Conservation (phyloP, 2,888 invertebrate genomes). For the Drosophila bunnanda region DNA sequence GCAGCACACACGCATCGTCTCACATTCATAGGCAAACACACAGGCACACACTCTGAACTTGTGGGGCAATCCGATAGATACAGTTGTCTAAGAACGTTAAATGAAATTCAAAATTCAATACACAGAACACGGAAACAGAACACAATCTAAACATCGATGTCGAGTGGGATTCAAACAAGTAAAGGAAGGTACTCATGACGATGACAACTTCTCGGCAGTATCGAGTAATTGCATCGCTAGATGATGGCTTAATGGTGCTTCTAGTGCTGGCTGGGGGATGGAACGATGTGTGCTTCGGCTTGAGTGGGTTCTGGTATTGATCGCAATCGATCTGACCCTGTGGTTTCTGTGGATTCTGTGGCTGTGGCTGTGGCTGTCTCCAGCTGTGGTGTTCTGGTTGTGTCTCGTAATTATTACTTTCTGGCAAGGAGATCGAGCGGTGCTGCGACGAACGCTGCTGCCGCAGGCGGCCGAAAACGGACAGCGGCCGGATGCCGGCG, state of each 20-base stretch:
- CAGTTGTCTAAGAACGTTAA: slow-evolving; percentile 7
- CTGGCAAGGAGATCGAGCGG: slow-evolving; percentile 93
- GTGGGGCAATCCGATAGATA: slow-evolving; percentile 9
- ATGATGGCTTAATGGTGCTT: slow-evolving; percentile 11
- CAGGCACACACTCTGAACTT: slow-evolving; percentile 20
- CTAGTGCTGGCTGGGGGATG: slow-evolving; percentile 51
- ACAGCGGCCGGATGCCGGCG: slow-evolving; percentile 92
- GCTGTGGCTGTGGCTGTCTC: slow-evolving; percentile 35
- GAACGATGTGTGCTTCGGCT: slow-evolving; percentile 34
- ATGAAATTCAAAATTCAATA: slow-evolving; percentile 22
- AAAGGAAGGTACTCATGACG: slow-evolving; percentile 63
- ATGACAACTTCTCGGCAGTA: neutral
- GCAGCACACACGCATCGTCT: neutral
- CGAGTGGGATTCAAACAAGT: slow-evolving; percentile 70
- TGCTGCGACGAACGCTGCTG: slow-evolving; percentile 90
- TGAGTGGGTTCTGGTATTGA: neutral
- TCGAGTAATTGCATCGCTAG: neutral
- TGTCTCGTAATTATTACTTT: slow-evolving; percentile 89
- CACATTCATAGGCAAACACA: slow-evolving; percentile 4
- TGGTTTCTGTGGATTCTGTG: slow-evolving; percentile 17
- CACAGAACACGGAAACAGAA: slow-evolving; percentile 48
- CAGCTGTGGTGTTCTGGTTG: slow-evolving; percentile 30
- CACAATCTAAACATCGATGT: slow-evolving; percentile 60
- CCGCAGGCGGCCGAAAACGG: slow-evolving; percentile 87
- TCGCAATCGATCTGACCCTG: slow-evolving; percentile 16